A percentile compares a stretch with the other conserved stretches of the same genome.
Conservation (phyloP, 1,140 invertebrate species). For the Littorina saxatilis region DNA sequence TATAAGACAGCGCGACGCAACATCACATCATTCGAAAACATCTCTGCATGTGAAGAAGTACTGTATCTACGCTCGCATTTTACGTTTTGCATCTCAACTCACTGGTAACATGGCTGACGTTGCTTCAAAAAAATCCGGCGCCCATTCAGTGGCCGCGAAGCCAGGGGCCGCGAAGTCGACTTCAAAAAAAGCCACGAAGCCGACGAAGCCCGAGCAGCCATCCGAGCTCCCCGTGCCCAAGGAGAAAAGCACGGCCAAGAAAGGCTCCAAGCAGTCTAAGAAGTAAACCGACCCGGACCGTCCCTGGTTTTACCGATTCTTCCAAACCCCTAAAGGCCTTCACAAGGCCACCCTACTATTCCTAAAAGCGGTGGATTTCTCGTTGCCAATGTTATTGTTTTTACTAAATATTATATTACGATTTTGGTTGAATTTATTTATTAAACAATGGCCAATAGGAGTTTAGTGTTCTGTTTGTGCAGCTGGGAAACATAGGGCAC, state of each 20-base stretch:
- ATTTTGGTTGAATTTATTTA: background rate
- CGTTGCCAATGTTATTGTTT: too few species aligned
- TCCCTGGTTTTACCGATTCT: too few species aligned
- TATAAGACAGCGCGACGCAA: background rate
- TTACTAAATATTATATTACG: too few species aligned
- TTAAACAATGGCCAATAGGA: too few species aligned
- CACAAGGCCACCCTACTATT: background rate
- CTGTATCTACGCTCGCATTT: background rate
- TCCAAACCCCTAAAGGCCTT: background rate
- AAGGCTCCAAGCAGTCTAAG: background rate
- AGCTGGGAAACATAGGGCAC: too few species aligned
- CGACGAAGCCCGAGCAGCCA: slow-evolving; percentile 42
- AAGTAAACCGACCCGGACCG: too few species aligned
- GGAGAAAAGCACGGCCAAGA: slow-evolving; percentile 14
- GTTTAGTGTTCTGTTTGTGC: too few species aligned
- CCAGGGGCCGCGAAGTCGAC: background rate
- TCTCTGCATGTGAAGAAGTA: too few species aligned
- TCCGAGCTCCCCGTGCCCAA: slow-evolving; percentile 57
- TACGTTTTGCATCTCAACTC: too few species aligned
- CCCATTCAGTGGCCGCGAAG: too few species aligned
- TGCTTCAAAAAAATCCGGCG: slow-evolving; percentile 26
- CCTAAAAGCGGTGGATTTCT: background rate
- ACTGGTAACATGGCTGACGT: slow-evolving; percentile 39
- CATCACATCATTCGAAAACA: background rate
- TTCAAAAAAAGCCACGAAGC: background rate